Base-by-base conservation (phyloP, 1,140 invertebrate genomes). In the Anoplophora glabripennis region DNA sequence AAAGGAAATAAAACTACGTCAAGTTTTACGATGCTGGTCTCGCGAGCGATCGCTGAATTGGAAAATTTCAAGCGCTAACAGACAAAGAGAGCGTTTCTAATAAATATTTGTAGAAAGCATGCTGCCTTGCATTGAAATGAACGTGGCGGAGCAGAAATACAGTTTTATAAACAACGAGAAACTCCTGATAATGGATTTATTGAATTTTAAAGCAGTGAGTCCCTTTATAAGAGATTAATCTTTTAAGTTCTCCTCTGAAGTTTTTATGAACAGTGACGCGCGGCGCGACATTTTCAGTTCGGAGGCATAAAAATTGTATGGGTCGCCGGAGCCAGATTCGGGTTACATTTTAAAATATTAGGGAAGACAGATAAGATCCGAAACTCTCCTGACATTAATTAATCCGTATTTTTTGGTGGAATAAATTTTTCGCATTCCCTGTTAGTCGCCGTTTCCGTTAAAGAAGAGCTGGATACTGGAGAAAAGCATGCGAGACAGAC, bases 31-130 rank as follows among this genome's bases (percentile, higher is more conserved):
- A 62, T 62, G 53, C 60, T 44, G 37, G 60, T 62, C 60, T 62
- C 60, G 60, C 48, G 55, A 56, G 36, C 40, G 56, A 40, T 44
- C 61, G 57, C 52, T 59, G 55, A 63, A 63, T 63, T 59, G 61
- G 61, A 63, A 63, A 59, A 62, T 62, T 51, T 62, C 55, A 48
- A 63, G 57, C 61, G 61, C 61, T 53, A 55, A 52, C 61, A 63
- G 56, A 63, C 61, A 63, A 63, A 59, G 57, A 42, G 52, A 59
- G 38, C 57, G 61, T 47, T 59, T 63, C 61, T 63, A 59, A 63
- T 63, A 63, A 63, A 63, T 63, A 63, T 63, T 63, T 63, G 61
- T 47, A 45, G 46, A 52, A 59, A 59, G 38, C 15, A 15, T 52
- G 37, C 18, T 44, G 56, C 37, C 57, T 49, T 45, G 61, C 57